Evolutionary conservation across 2,113 vertebrate species (phyloP).

Genomic region (Dicrurus megarhynchus): DNA sequence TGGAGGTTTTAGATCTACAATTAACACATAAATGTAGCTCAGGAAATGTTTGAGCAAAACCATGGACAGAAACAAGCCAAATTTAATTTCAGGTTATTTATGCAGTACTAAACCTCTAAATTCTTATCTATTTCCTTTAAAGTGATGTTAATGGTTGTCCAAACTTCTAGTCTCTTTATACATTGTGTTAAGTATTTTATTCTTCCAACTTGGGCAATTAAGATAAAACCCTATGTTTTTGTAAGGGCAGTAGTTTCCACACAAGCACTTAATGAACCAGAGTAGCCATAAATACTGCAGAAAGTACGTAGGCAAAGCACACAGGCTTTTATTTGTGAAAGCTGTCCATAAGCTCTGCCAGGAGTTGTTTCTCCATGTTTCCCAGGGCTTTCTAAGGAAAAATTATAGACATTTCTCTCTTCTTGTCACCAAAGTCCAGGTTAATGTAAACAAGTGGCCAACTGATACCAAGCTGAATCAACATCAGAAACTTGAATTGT

Average conservation of each 20-base stretch:
- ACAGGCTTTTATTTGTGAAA: conserved; percentile 8
- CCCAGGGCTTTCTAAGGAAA: not conserved
- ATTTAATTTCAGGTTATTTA: not conserved
- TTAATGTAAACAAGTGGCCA: not conserved
- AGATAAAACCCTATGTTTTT: not conserved
- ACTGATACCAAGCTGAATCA: conserved; percentile 17
- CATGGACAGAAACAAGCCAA: not conserved
- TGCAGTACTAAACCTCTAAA: not conserved
- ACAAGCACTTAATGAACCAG: not conserved
- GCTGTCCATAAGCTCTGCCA: not conserved
- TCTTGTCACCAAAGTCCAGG: not conserved
- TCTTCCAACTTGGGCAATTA: not conserved
- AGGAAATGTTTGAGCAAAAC: not conserved
- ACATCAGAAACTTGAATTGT: not conserved
- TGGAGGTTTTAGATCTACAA: not conserved
- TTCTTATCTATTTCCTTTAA: not conserved
- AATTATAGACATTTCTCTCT: not conserved
- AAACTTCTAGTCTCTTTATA: not conserved
- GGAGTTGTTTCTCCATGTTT: not conserved
- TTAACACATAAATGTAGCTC: not conserved
- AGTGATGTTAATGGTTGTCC: not conserved
- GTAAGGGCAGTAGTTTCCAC: not conserved
- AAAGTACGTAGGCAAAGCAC: not conserved
- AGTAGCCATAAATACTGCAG: not conserved
- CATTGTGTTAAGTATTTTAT: not conserved